Evolutionary conservation across 30 jellyfish, hydroid and myxozoan species (phyloP), one percentile per base, ranked within the genome.

Genomic region (Hydra vulgaris): DNA sequence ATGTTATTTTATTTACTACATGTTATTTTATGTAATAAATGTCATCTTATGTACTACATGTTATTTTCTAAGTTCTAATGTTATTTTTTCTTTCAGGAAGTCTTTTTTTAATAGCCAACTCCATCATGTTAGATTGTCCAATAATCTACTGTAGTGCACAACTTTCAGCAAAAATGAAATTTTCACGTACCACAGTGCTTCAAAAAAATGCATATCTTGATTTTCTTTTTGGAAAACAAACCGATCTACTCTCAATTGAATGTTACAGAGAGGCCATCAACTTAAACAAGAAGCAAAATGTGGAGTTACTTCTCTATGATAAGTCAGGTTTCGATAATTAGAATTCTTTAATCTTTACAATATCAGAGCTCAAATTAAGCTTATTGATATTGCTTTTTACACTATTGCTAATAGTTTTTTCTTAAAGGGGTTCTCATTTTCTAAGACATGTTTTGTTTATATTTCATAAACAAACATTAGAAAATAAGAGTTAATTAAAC

Each of bases 141-240:
- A 88, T 88, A 66, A 88, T 88, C 0, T 88, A 82, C 83, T 82
- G 94, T 21, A 88, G 96, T 83, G 83, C 78, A 67, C 77, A 82
- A 26, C 82, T 88, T 83, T 27, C 93, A 8, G 25, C 23, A 7
- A 92, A 86, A 66, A 83, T 88, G 18, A 92, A 85, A 16, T 88
- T 61, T 27, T 16, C 96, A 0, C 80, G 82, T 54, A 20, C 69
- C 0, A 92, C 79, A 15, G 96, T 88, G 15, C 22, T 83, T 61
- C 85, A 77, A 56, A 73, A 85, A 27, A 26, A 79, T 23, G 73
- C 74, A 80, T 20, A 78, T 0, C 72, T 88, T 24, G 78, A 88
- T 20, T 88, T 88, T 86, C 67, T 88, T n/a, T 88, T 78, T 80
- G 96, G 96, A 18, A 20, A 25, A 15, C 72, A 68, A 79, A 88